Evolutionary conservation across 2,797 vertebrate genomes (phyloP).

Genomic region (Liasis olivaceus): DNA sequence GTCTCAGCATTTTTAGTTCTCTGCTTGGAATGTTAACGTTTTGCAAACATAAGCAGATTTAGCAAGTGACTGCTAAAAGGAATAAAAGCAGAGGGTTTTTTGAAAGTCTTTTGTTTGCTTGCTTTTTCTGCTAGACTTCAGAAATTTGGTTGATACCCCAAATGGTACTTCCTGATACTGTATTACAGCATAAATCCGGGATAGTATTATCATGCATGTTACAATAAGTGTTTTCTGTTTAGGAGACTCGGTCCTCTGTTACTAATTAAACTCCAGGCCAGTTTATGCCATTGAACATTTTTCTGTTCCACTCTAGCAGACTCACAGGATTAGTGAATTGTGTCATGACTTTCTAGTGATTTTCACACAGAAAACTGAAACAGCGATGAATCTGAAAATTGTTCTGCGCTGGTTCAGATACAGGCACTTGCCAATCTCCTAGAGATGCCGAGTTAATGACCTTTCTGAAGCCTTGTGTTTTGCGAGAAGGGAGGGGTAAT

Average conservation of each 20-base stretch:
- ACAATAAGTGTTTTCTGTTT: slow-evolving; percentile 18
- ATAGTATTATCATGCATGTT: accelerated
- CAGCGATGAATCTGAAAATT: not conserved
- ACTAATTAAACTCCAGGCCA: not conserved
- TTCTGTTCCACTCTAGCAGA: slow-evolving; percentile 10
- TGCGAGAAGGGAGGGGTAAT: slow-evolving; percentile 16
- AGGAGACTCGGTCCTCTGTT: not conserved
- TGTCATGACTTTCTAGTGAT: not conserved
- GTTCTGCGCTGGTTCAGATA: accelerated
- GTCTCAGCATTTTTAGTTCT: not conserved
- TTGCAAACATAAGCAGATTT: slow-evolving; percentile 51
- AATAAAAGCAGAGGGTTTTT: accelerated
- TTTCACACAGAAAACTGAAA: not conserved
- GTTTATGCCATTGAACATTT: not conserved
- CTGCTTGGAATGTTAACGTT: slow-evolving; percentile 51
- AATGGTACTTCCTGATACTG: not conserved
- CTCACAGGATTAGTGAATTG: not conserved
- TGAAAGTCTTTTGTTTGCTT: not conserved
- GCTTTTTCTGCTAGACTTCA: not conserved
- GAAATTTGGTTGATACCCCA: slow-evolving; percentile 41
- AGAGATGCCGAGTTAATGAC: slow-evolving; percentile 7
- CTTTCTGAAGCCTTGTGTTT: not conserved
- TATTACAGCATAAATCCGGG: not conserved
- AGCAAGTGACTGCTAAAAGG: slow-evolving; percentile 46
- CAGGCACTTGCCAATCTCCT: not conserved